Evolutionary conservation across 2,113 vertebrate species (phyloP).

Genomic region (Xenopus borealis): DNA sequence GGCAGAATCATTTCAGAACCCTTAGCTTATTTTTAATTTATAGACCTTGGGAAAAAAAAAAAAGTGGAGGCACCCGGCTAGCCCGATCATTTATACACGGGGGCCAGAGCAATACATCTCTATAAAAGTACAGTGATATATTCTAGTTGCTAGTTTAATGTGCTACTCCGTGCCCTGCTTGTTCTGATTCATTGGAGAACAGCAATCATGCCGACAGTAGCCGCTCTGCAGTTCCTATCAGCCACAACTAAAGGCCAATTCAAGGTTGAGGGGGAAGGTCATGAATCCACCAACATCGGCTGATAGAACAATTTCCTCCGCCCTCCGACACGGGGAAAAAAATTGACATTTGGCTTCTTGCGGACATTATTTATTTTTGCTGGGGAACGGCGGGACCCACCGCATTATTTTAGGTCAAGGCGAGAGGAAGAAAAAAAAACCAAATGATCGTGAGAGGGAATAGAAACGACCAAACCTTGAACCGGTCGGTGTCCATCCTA

Average conservation of each 20-base stretch:
- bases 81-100: conserved; percentile 80
- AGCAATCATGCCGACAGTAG: conserved; percentile 81
- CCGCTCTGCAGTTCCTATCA: conserved; percentile 83
- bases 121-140: conserved; percentile 83
- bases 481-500: no score
- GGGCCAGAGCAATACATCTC: conserved; percentile 80
- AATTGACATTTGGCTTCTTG: conserved; percentile 44
- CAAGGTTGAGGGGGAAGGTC: conserved; percentile 81
- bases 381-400: neutral
- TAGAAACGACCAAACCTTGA: no score
- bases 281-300: conserved; percentile 77
- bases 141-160: conserved; percentile 81
- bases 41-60: conserved; percentile 68
- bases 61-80: conserved; percentile 63
- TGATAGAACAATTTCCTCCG: conserved; percentile 81
- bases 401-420: no score
- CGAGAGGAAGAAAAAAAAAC: no score
- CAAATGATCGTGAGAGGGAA: no score
- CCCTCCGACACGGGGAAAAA: conserved; percentile 49
- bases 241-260: conserved; percentile 83
- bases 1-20: conserved; percentile 72
- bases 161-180: conserved; percentile 73
- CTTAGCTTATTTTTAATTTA: conserved; percentile 82
- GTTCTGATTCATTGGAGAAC: conserved; percentile 83
- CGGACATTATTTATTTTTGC: conserved; percentile 53